Percentiles rank a stretch among this genome's conserved stretches.
phyloP scores from a whole-genome alignment of 2,888 invertebrate species.

The Piscicola geometra region DNA sequence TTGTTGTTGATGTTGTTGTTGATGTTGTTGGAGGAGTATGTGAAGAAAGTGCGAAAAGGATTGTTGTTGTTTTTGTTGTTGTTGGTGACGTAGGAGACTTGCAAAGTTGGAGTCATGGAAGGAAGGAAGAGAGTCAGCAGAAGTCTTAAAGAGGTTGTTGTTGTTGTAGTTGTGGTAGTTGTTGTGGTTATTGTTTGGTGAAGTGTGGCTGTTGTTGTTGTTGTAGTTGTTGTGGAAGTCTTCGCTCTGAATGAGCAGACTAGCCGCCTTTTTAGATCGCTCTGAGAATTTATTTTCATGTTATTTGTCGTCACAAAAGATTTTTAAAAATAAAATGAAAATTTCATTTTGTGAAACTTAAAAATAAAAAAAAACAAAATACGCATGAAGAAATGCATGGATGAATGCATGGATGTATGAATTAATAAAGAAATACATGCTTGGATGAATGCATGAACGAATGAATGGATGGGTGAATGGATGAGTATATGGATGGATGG shows the following conservation, averaged over 20 bases:
- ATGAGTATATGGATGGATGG: too few species aligned
- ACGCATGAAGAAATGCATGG: too few species aligned
- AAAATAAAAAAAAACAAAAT: too few species aligned
- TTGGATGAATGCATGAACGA: too few species aligned
- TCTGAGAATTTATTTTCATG: not conserved
- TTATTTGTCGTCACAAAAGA: not conserved
- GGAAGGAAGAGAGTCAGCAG: not conserved
- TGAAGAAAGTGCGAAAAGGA: not conserved
- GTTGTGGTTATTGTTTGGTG: not conserved
- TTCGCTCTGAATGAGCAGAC: not conserved
- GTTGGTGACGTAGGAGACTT: not conserved
- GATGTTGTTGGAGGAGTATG: not conserved
- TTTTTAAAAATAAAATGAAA: too few species aligned
- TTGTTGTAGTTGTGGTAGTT: not conserved
- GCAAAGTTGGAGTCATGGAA: not conserved
- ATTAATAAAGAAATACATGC: too few species aligned
- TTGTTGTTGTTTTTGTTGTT: constrained; percentile 11
- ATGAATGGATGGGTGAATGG: too few species aligned
- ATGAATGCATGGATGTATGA: too few species aligned
- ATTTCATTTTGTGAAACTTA: not conserved
- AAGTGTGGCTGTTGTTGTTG: constrained; percentile 26
- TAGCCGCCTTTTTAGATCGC: not conserved
- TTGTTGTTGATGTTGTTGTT: constrained; percentile 6
- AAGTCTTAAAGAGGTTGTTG: not conserved
- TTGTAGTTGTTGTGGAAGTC: constrained; percentile 22